phyloP scores from a whole-genome alignment of 2,113 vertebrate species.

The Stercorarius parasiticus region DNA sequence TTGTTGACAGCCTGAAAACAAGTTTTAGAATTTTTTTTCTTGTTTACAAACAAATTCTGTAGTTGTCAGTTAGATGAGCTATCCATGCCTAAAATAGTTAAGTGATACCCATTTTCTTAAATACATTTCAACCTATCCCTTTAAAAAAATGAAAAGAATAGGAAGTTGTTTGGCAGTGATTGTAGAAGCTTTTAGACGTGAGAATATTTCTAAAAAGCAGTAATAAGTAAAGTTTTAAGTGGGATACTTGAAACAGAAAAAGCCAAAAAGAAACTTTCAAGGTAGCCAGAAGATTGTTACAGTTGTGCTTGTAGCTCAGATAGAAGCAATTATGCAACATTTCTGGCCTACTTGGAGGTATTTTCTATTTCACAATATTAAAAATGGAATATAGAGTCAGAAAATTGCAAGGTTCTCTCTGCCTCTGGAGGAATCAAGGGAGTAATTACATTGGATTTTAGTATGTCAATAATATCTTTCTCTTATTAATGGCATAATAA shows the following conservation, averaged over 20 bases:
- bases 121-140: neutral
- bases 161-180: neutral
- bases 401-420: conserved; percentile 40
- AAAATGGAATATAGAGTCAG: conserved; percentile 49
- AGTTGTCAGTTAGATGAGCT: neutral
- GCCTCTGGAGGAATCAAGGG: conserved; percentile 49
- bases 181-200: neutral
- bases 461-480: conserved; percentile 54
- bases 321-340: neutral
- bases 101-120: conserved; percentile 20
- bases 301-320: neutral
- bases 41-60: neutral
- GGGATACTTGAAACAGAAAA: neutral
- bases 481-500: conserved; percentile 71
- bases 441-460: conserved; percentile 72
- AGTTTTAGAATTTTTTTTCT: neutral
- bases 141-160: neutral
- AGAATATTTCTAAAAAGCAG: conserved; percentile 4
- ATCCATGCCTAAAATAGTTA: neutral
- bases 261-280: neutral
- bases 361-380: conserved; percentile 59
- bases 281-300: neutral
- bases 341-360: neutral
- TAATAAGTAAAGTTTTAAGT: conserved; percentile 34
- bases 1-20: neutral